Evolutionary conservation across 1,140 invertebrate genomes (phyloP).

Genomic region (Rhagoletis zephyria): DNA sequence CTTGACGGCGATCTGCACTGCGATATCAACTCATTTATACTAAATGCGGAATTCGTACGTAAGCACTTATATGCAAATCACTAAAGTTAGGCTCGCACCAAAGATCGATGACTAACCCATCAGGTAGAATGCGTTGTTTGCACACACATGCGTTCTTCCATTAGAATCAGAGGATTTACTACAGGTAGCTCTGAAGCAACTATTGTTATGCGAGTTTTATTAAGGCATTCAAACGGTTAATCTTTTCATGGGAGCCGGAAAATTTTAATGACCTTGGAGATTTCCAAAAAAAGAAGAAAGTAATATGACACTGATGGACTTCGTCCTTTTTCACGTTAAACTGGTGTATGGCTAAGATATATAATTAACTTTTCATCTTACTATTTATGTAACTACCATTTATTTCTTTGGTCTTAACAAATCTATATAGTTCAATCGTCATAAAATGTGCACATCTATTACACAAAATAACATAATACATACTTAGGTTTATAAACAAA

Average conservation of each 20-base stretch:
- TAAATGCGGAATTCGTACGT: not conserved
- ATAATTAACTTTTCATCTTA: conserved; percentile 20
- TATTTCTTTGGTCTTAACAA: not conserved
- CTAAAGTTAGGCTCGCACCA: not conserved
- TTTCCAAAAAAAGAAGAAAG: not conserved
- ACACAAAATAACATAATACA: not conserved
- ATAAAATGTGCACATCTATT: not conserved
- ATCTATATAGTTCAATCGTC: not conserved
- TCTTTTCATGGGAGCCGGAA: not conserved
- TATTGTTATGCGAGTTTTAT: not conserved
- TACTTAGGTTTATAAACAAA: not conserved
- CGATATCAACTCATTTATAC: conserved; percentile 8
- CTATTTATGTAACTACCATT: not conserved
- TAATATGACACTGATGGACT: too few relatives aligned
- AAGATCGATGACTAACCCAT: not conserved
- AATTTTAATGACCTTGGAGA: conserved; percentile 25
- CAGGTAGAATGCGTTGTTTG: too few relatives aligned
- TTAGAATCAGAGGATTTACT: not conserved
- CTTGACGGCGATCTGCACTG: not conserved
- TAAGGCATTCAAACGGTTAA: conserved; percentile 16
- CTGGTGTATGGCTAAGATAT: not conserved
- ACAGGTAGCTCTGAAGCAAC: not conserved
- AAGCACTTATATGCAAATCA: conserved; percentile 16
- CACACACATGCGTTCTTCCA: not conserved
- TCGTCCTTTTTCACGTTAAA: not conserved